Base-by-base conservation (phyloP, 2,888 invertebrate species). In the Autographa gamma region DNA sequence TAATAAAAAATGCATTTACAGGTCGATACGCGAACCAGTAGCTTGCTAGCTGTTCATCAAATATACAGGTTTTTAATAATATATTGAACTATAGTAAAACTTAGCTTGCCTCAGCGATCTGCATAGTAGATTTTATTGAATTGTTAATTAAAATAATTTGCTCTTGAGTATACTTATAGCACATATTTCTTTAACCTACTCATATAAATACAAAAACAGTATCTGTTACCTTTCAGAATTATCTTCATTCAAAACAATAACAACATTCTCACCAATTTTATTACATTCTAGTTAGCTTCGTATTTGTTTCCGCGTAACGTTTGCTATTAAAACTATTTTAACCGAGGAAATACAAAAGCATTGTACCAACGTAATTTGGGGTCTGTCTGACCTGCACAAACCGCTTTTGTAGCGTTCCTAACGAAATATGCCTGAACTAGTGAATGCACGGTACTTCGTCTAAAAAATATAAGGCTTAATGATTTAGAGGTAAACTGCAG, bases 241-340 rank as follows among this genome's bases (percentile, higher is more conserved):
- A 18, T 9, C 19, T 54, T 54, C 19, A 54, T 19, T 9, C 19
- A 19, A 54, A 54, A 56, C 25, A 56, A 54, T 18, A 18, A 48
- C 8, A 56, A 13, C 14, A 56, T 56, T 13, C 54, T 9, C 54
- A 13, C 38, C 11, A 11, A 11, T 38, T 38, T 38, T 56, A 18
- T 56, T 25, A 56, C 54, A 19, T 19, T 54, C 54, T 19, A 25
- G 54, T 56, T 25, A 13, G 48, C n/a, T 48, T n/a, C 48, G 54
- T 56, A 56, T 19, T 54, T 19, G 54, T 56, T 56, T 25, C 13
- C 13, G 14, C 13, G 54, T 56, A 56, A 25, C 54, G 11, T 18
- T 11, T 13, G 48, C 63, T 48, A 63, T 63, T 69, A 48, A 63
- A 69, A 63, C 63, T 69, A 60, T 69, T 69, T 60, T 6, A 60